These are phyloP conservation scores for Mimumesa dahlbomi DNA, from an alignment of 2,888 invertebrate species.

Conservation along the genomic window DNA sequence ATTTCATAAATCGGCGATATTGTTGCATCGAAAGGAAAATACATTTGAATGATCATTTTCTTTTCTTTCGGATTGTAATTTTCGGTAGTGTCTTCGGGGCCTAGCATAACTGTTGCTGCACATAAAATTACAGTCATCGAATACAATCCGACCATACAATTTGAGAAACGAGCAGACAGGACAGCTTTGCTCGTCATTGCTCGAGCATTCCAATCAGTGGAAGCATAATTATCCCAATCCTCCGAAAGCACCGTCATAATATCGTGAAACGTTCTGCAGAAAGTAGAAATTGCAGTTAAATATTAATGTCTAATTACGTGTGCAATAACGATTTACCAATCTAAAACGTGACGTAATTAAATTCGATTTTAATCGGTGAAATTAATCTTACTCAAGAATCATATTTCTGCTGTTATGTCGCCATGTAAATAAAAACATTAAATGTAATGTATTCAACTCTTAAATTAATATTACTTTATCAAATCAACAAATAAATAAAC, in stretches of 20 bases:
- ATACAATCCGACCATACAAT: slow-evolving; percentile 25
- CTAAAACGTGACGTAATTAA: no score
- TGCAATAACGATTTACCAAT: no score
- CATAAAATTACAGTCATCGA: not conserved
- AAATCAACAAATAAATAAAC: no score
- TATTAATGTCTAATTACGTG: no score
- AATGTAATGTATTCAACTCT: no score
- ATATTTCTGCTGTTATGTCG: no score
- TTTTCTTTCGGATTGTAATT: not conserved
- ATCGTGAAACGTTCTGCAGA: slow-evolving; percentile 19
- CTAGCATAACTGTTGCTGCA: not conserved
- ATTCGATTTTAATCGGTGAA: no score
- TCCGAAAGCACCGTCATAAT: slow-evolving; percentile 20
- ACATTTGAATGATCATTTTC: slow-evolving; percentile 41
- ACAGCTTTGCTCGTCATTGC: slow-evolving; percentile 27
- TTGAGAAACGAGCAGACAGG: slow-evolving; percentile 36
- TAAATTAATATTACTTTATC: no score
- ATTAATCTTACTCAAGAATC: no score
- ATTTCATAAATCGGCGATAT: slow-evolving; percentile 36
- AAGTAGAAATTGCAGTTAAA: slow-evolving; percentile 2
- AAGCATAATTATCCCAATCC: slow-evolving; percentile 13
- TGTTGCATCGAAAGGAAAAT: slow-evolving; percentile 28
- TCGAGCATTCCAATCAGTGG: slow-evolving; percentile 1
- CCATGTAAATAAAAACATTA: no score
- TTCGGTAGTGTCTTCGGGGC: not conserved